A percentile compares a stretch with the other conserved stretches of the same genome.
phyloP scores from a whole-genome alignment of 2,113 vertebrate genomes.

The Passer montanus region DNA sequence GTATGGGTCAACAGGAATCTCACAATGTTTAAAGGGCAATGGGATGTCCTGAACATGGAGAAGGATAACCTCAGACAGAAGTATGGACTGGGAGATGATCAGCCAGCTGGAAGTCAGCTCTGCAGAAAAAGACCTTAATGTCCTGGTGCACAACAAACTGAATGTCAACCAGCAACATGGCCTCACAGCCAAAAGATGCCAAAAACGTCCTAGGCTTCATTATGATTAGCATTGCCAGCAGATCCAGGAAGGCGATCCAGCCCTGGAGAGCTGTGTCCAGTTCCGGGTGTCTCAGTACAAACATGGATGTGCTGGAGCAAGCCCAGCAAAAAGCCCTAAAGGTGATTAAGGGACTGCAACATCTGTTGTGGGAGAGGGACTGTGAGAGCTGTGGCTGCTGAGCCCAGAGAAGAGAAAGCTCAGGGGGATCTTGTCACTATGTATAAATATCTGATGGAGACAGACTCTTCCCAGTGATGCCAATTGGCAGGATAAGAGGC shows the following conservation, averaged over 20 bases:
- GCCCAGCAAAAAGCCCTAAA: not conserved
- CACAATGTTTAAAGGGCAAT: not conserved
- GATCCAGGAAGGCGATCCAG: not conserved
- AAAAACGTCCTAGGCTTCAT: not conserved
- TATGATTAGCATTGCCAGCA: not conserved
- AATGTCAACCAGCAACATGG: not conserved
- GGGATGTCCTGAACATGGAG: not conserved
- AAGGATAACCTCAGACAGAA: not conserved
- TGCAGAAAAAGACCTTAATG: not conserved
- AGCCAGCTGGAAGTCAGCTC: not conserved
- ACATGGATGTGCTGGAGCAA: not conserved
- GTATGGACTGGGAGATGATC: accelerated
- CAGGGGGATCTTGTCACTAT: not conserved
- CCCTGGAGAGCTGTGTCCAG: not conserved
- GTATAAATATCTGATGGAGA: not conserved
- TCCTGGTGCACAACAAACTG: not conserved
- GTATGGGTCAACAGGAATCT: not conserved
- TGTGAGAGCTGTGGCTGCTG: not conserved
- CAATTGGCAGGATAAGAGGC: not conserved
- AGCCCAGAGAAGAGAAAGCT: not conserved
- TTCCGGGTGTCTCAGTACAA: not conserved
- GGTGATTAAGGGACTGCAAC: not conserved
- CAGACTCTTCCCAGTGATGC: not conserved
- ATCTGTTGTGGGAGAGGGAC: not conserved
- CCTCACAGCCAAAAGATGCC: not conserved